These are phyloP conservation scores for Endomychus coccineus DNA, from an alignment of 2,888 invertebrate species.

Conservation along the genomic window DNA sequence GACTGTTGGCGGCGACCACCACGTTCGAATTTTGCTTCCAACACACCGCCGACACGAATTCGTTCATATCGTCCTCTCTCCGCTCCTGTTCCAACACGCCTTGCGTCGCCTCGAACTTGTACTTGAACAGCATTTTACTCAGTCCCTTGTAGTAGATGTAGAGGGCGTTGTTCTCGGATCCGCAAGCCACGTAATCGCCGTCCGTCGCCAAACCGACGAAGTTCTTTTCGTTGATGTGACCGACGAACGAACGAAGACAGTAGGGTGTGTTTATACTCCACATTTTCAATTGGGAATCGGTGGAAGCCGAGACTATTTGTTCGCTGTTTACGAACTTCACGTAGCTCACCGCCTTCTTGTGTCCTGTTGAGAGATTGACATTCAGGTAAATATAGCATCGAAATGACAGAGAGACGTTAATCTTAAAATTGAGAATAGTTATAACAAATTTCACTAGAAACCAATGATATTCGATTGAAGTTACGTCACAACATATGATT, in stretches of 20 bases:
- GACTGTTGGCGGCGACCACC: conserved; percentile 88
- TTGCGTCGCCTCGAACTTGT: conserved; percentile 77
- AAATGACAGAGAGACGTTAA: too few species aligned
- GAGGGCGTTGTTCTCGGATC: conserved; percentile 89
- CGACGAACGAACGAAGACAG: conserved; percentile 78
- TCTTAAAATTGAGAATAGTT: too few species aligned
- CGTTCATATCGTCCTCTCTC: conserved; percentile 78
- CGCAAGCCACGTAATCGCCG: conserved; percentile 87
- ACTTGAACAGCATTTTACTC: conserved; percentile 76
- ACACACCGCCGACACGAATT: conserved; percentile 93
- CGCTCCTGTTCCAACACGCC: conserved; percentile 69
- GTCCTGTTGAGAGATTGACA: too few species aligned
- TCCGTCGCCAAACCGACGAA: conserved; percentile 91
- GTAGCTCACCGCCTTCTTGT: conserved; percentile 90
- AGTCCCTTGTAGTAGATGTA: conserved; percentile 89
- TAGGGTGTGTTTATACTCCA: conserved; percentile 76
- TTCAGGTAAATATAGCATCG: too few species aligned
- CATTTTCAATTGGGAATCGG: conserved; percentile 83
- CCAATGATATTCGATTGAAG: too few species aligned
- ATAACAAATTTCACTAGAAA: too few species aligned
- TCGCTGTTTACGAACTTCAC: conserved; percentile 81
- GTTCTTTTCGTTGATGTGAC: conserved; percentile 92
- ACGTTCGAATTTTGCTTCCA: conserved; percentile 83
- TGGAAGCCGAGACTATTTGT: conserved; percentile 86
- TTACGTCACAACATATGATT: too few species aligned